phyloP scores from a whole-genome alignment of 2,113 vertebrate genomes.

The Pyrgilauda ruficollis region DNA sequence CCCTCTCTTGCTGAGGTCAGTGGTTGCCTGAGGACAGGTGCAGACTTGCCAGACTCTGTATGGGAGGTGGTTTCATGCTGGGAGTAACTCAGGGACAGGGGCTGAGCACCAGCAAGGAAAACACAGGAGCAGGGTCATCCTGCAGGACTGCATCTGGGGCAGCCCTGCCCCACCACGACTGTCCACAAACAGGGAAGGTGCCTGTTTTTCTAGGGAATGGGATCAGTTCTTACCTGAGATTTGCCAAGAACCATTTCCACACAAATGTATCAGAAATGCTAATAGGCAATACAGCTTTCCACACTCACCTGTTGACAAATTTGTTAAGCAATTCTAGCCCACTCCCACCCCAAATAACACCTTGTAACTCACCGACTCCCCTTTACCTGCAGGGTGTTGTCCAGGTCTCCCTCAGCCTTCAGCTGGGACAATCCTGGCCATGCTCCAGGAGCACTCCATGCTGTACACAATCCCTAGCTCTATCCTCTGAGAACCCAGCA shows the following conservation, averaged over 20 bases:
- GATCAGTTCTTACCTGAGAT: not conserved
- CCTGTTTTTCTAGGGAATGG: not conserved
- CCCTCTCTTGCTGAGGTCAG: not conserved
- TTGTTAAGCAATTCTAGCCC: not conserved
- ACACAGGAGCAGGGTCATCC: not conserved
- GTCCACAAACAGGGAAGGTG: not conserved
- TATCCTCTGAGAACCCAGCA: not conserved
- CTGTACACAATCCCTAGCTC: not conserved
- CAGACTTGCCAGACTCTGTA: not conserved
- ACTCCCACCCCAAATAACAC: not conserved
- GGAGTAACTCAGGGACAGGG: not conserved
- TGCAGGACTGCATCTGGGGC: not conserved
- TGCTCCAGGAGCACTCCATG: not conserved
- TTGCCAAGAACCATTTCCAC: not conserved
- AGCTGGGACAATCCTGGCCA: not conserved
- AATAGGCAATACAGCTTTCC: not conserved
- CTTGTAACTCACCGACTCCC: not conserved
- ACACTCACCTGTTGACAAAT: not conserved
- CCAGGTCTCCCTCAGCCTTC: not conserved
- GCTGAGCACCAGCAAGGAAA: not conserved
- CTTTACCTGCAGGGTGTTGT: not conserved
- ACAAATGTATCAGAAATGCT: accelerated
- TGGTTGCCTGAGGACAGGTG: not conserved
- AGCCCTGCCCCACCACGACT: not conserved
- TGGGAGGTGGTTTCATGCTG: not conserved